Evolutionary conservation across 2,888 invertebrate genomes (phyloP), one percentile per base, ranked within the genome.

Genomic region (Folsomia manolachei): DNA sequence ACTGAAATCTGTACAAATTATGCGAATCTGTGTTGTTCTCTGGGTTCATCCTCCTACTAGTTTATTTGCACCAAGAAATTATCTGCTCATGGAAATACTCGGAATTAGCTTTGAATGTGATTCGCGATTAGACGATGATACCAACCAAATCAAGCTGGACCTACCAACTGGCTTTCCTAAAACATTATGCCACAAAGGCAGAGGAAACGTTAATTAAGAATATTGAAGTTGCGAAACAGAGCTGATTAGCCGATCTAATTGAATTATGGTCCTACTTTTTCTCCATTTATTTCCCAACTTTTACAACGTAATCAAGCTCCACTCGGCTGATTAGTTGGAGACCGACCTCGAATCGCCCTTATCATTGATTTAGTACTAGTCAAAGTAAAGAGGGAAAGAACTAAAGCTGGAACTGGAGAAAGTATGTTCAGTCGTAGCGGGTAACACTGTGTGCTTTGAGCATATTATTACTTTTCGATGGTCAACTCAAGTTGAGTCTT

Each of bases 401-500:
- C n/a, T n/a, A n/a, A n/a, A n/a, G n/a, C n/a, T n/a, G n/a, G n/a
- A n/a, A n/a, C n/a, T n/a, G n/a, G n/a, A 39, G 39, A 39, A 39
- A 39, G 39, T 39, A 39, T 39, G 39, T 39, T 4, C 14, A 14
- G n/a, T n/a, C n/a, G n/a, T n/a, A n/a, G n/a, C n/a, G n/a, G n/a
- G n/a, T n/a, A n/a, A n/a, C n/a, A n/a, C n/a, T 39, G 39, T 39
- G 39, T 39, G 39, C 39, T 39, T 14, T 39, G 14, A 39, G 39
- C 39, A 39, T 39, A 39, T 39, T 39, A 39, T 39, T 39, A 39
- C 39, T 39, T 39, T 39, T 39, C 39, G 39, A 39, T 14, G 39
- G 39, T 39, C 39, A 39, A 39, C 39, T 39, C 39, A 39, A 39
- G 39, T 39, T 39, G 39, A 60, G n/a, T 64, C 64, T 27, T 64